phyloP scores from a whole-genome alignment of 2,113 vertebrate genomes.

The Ophiodon elongatus region DNA sequence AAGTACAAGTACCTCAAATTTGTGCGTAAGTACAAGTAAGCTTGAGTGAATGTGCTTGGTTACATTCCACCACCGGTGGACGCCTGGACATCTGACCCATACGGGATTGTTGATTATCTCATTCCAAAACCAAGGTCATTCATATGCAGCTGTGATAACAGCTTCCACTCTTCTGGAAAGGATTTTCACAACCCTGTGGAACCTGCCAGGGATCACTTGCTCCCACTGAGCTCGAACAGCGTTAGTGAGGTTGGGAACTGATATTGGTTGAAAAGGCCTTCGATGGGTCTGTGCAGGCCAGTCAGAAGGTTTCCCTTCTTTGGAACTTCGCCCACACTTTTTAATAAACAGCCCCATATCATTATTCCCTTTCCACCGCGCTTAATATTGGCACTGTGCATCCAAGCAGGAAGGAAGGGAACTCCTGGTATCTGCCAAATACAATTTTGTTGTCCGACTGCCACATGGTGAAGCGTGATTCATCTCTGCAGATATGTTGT shows the following conservation, averaged over 20 bases:
- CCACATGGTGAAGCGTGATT: neutral
- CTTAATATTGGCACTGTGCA: too few relatives aligned
- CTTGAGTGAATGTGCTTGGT: too few relatives aligned
- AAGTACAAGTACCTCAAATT: too few relatives aligned
- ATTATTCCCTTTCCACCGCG: neutral
- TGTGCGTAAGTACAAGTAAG: too few relatives aligned
- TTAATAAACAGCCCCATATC: neutral
- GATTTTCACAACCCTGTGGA: neutral
- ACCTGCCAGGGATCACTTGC: neutral
- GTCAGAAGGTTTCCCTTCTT: neutral
- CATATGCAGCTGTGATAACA: neutral
- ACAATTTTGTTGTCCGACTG: neutral
- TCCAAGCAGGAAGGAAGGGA: too few relatives aligned
- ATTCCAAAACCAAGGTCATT: neutral
- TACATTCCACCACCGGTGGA: neutral
- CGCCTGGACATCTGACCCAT: too few relatives aligned
- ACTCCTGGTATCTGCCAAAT: neutral
- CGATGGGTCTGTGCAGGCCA: neutral
- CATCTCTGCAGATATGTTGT: neutral
- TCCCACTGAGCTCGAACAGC: neutral
- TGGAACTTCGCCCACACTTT: neutral
- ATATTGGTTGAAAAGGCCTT: neutral
- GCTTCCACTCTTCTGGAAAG: neutral
- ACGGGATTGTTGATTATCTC: neutral
- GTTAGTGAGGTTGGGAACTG: neutral